Base-by-base conservation (phyloP, 2,888 invertebrate genomes). In the Leucophenga montana region DNA sequence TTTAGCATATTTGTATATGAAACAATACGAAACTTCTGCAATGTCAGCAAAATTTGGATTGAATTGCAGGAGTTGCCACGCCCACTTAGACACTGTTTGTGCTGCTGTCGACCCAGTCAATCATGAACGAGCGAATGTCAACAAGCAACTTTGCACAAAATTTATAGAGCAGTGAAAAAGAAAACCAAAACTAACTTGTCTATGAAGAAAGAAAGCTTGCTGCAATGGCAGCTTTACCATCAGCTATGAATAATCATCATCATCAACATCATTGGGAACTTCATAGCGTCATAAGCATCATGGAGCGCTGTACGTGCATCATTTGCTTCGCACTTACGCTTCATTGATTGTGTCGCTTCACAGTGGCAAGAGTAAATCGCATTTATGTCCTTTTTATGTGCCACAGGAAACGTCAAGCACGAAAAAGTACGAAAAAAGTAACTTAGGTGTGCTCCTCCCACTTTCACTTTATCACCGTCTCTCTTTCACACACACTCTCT, bases 291-390 rank as follows among this genome's bases (percentile, higher is more conserved):
- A 46, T 20, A 4, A 18, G 16, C 62, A 59, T 33, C 59, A 39
- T 59, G n/a, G n/a, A n/a, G n/a, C n/a, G n/a, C n/a, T 62, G 20
- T 62, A 46, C 62, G 62, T 62, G 46, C 62, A 46, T 62, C 44
- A 62, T 62, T 62, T 62, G 20, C 46, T 62, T 62, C 46, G 46
- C 22, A 20, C 62, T 62, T 46, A 22, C 8, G 20, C 62, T 46
- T 33, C 46, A 62, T 62, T 62, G 62, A 54, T 5, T 16, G 50
- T 16, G 6, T 16, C n/a, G 18, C 4, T 16, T 50, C 14, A 11
- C 13, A 27, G 27, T 27, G n/a, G 22, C 27, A 59, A 33, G 14
- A 59, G 27, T 22, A 59, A 59, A 59, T 39, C 39, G 59, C 16
- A 59, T 39, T 59, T 33, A 59, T 31, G 31, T 59, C 59, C 4